Conservation (phyloP, 1,140 invertebrate species). For the Phenacoccus solenopsis region DNA sequence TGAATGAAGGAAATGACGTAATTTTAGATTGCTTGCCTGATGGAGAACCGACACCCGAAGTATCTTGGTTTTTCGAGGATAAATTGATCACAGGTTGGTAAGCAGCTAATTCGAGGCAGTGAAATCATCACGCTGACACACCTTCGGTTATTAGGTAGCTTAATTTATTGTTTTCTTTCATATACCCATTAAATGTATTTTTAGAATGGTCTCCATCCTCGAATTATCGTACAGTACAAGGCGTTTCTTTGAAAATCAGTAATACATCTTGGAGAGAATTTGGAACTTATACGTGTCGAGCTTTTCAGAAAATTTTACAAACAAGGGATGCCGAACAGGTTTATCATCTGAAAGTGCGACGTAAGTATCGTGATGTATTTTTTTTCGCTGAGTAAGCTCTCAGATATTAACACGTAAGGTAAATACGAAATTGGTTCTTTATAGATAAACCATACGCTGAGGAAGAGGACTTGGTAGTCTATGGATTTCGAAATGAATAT, state of each 20-base stretch:
- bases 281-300: slow-evolving; percentile 3
- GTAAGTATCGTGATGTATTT: neutral
- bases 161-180: no score
- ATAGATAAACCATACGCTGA: neutral
- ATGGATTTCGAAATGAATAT: neutral
- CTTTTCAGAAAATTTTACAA: slow-evolving; percentile 9
- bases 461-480: neutral
- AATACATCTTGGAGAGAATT: neutral
- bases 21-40: neutral
- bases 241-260: neutral
- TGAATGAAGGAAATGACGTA: neutral
- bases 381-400: no score
- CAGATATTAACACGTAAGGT: neutral
- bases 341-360: neutral
- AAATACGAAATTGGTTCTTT: neutral
- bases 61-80: neutral
- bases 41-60: neutral
- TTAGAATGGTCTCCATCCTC: neutral
- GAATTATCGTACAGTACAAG: neutral
- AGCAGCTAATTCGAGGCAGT: no score
- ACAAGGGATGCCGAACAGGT: neutral
- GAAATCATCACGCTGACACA: no score
- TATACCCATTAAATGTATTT: no score
- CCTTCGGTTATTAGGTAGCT: no score
- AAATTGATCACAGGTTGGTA: neutral